A percentile compares a stretch with the other conserved stretches of the same genome.
Conservation (phyloP, 2,797 vertebrate species). For the Muscicapa comitata region DNA sequence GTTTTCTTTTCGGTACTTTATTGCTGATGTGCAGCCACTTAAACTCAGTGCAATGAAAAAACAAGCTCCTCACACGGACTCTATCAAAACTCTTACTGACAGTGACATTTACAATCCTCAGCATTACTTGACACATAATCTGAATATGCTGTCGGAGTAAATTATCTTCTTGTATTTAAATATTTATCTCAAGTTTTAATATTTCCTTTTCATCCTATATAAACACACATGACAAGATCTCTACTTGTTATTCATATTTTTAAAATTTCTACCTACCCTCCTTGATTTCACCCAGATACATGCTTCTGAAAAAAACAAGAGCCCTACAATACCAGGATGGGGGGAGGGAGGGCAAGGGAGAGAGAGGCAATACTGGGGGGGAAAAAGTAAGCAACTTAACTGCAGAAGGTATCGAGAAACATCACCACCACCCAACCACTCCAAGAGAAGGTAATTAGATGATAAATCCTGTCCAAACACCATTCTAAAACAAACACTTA, state of each 20-base stretch:
- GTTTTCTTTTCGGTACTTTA: background rate
- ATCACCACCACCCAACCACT: background rate
- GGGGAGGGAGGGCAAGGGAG: too few relatives aligned
- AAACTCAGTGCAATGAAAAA: background rate
- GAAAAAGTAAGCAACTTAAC: background rate
- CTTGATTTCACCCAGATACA: background rate
- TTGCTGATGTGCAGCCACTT: background rate
- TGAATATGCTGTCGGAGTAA: background rate
- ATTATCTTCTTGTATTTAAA: background rate
- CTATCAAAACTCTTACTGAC: background rate
- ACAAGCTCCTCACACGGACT: background rate
- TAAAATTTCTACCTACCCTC: background rate
- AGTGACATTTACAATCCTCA: background rate
- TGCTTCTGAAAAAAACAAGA: background rate
- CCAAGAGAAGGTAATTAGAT: background rate
- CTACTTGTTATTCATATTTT: background rate
- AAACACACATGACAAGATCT: background rate
- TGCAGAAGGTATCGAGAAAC: background rate
- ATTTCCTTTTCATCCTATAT: background rate
- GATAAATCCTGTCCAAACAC: background rate
- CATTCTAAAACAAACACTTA: background rate
- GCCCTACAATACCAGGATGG: rapidly evolving
- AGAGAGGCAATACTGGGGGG: background rate
- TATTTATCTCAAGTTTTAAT: background rate
- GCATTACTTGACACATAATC: background rate